phyloP scores from a whole-genome alignment of 2,113 vertebrate species.

The Erythrocercus mccallii region DNA sequence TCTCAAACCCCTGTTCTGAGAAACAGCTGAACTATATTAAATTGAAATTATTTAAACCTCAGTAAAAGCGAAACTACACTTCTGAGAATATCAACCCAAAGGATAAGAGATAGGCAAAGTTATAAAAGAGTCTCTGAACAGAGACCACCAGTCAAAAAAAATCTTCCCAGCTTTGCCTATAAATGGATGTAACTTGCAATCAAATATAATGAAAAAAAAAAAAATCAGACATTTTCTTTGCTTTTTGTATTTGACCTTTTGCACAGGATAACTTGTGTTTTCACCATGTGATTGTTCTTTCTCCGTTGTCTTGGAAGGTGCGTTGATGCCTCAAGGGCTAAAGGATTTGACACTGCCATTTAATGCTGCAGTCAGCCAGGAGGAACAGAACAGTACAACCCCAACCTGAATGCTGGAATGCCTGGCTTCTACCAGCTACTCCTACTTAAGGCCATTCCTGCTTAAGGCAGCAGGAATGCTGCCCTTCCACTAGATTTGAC shows the following conservation, averaged over 20 bases:
- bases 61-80: not conserved
- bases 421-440: not conserved
- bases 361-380: not conserved
- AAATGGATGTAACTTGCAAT: not conserved
- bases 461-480: slow-evolving; percentile 3
- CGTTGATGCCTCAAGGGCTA: not conserved
- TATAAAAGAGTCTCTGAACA: not conserved
- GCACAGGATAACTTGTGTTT: not conserved
- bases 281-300: not conserved
- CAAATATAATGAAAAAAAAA: not conserved
- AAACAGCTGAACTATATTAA: slow-evolving; percentile 1
- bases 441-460: not conserved
- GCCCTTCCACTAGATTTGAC: not conserved
- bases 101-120: not conserved
- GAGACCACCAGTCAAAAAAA: not conserved
- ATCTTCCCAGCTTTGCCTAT: not conserved
- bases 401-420: not conserved
- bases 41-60: not conserved
- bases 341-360: not conserved
- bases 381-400: not conserved
- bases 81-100: not conserved
- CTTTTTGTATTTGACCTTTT: not conserved
- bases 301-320: not conserved
- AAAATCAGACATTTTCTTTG: not conserved
- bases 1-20: not conserved